Percentiles rank a stretch among this genome's conserved stretches.
Evolutionary conservation across 2,888 invertebrate species (phyloP).

Genomic region (Shargacucullia verbasci): DNA sequence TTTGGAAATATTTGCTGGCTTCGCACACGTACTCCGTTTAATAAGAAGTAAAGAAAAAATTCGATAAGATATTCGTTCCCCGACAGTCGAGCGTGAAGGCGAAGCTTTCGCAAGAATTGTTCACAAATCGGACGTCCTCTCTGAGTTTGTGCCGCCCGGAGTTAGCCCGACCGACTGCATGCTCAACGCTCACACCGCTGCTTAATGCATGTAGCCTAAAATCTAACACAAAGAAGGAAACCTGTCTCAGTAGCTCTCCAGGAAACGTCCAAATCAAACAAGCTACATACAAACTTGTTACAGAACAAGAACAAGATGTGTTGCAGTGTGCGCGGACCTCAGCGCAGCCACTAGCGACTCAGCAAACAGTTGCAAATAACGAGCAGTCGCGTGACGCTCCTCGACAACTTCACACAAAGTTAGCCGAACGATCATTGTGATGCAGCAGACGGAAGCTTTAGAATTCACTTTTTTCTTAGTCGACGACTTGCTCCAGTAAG

Average conservation of each 20-base stretch:
- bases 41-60: constrained; percentile 49
- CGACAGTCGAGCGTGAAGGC: constrained; percentile 53
- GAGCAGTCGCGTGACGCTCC: constrained; percentile 22
- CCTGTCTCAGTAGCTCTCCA: not conserved
- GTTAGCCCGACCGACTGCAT: not conserved
- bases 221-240: not conserved
- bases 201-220: not conserved
- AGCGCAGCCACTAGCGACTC: constrained; percentile 1
- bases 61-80: constrained; percentile 47
- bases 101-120: constrained; percentile 44
- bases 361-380: constrained; percentile 25
- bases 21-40: constrained; percentile 45
- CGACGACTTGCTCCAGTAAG: constrained; percentile 8
- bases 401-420: constrained; percentile 28
- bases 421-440: constrained; percentile 29
- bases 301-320: constrained; percentile 1
- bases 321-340: constrained; percentile 10
- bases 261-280: not conserved
- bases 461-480: constrained; percentile 33
- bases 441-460: constrained; percentile 24
- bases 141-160: not conserved
- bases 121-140: constrained; percentile 50
- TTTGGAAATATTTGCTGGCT: constrained; percentile 27
- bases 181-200: not conserved
- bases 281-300: constrained; percentile 3